phyloP scores from a whole-genome alignment of 1,140 invertebrate genomes.

The Sitophilus oryzae region DNA sequence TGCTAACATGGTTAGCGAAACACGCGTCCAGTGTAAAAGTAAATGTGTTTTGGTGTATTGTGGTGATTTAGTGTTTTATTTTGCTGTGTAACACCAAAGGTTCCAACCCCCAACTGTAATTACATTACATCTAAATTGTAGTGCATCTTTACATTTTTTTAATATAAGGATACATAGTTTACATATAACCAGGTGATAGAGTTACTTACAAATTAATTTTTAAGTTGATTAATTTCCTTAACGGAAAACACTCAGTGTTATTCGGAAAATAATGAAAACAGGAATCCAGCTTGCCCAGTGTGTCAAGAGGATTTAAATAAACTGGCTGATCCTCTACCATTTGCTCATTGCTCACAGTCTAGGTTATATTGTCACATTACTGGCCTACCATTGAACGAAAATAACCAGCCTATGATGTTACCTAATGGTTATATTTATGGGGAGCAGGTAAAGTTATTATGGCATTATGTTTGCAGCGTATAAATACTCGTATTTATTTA shows the following conservation, averaged over 20 bases:
- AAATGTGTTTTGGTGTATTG: too few relatives aligned
- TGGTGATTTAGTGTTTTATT: too few relatives aligned
- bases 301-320: slow-evolving; percentile 84
- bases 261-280: slow-evolving; percentile 49
- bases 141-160: too few relatives aligned
- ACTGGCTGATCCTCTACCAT: slow-evolving; percentile 81
- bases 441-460: slow-evolving; percentile 57
- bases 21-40: too few relatives aligned
- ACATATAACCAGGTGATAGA: too few relatives aligned
- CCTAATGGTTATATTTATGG: slow-evolving; percentile 98
- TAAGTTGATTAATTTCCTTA: too few relatives aligned
- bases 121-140: too few relatives aligned
- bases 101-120: too few relatives aligned
- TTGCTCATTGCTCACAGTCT: slow-evolving; percentile 94
- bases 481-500: not conserved
- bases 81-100: too few relatives aligned
- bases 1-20: too few relatives aligned
- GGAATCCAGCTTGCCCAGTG: slow-evolving; percentile 88
- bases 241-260: slow-evolving; percentile 59
- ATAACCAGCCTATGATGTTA: slow-evolving; percentile 96
- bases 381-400: slow-evolving; percentile 89
- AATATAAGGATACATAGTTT: too few relatives aligned
- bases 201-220: too few relatives aligned
- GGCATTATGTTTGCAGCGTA: not conserved
- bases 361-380: slow-evolving; percentile 88